Evolutionary conservation across 2,888 invertebrate genomes (phyloP).

Genomic region (Dromius quadrimaculatus): DNA sequence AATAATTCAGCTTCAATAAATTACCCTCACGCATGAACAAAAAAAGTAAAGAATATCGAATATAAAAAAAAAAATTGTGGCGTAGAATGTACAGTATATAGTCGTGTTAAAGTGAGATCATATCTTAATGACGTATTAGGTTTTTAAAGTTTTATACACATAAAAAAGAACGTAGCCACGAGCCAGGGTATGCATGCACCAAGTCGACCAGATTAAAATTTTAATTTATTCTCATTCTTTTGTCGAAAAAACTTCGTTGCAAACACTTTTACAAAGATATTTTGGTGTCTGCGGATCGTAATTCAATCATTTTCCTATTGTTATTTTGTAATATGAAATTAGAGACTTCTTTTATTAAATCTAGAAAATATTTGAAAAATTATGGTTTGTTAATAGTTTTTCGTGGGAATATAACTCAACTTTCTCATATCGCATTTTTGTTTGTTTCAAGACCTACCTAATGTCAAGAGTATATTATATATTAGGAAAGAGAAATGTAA

Average conservation of each 20-base stretch:
- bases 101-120: slow-evolving; percentile 63
- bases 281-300: slow-evolving; percentile 36
- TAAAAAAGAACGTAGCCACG: slow-evolving; percentile 64
- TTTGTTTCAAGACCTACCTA: too few species aligned
- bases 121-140: slow-evolving; percentile 67
- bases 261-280: slow-evolving; percentile 46
- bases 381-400: too few species aligned
- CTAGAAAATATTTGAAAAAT: too few species aligned
- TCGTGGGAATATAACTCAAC: too few species aligned
- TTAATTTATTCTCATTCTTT: slow-evolving; percentile 65
- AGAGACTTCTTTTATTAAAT: too few species aligned
- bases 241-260: slow-evolving; percentile 61
- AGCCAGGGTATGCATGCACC: slow-evolving; percentile 59
- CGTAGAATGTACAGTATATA: slow-evolving; percentile 60
- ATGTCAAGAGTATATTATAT: too few species aligned
- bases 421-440: too few species aligned
- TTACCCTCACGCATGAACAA: slow-evolving; percentile 37
- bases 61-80: slow-evolving; percentile 54
- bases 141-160: slow-evolving; percentile 65
- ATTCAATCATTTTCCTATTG: too few species aligned
- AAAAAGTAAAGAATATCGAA: slow-evolving; percentile 31
- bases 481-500: too few species aligned
- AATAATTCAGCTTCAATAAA: slow-evolving; percentile 30
- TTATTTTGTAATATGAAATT: too few species aligned
- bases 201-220: slow-evolving; percentile 61